Base-by-base conservation (phyloP, 2,797 vertebrate species). In the Gambelia wislizenii region DNA sequence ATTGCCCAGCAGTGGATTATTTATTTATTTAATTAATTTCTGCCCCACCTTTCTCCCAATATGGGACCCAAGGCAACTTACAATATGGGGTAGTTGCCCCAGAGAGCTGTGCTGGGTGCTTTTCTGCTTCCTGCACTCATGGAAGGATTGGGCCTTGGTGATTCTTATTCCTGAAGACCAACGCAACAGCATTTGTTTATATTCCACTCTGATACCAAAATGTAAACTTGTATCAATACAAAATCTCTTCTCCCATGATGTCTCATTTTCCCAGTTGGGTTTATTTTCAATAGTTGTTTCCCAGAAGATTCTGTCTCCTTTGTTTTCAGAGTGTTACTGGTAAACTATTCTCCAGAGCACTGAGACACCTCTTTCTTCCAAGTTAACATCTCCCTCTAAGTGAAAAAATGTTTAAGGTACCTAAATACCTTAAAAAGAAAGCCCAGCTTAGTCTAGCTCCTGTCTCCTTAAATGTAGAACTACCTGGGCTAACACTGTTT, bases 281-380 rank as follows among this genome's bases (percentile, higher is more conserved):
- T 92, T 52, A 9, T 88, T 90, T 36, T 75, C 36, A 47, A 8
- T 27, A 54, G 54, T 52, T 85, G 18, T 36, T 64, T 87, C 79
- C 67, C 39, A 87, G 67, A 61, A 81, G 67, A 74, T 81, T 59
- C 27, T 83, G 18, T 30, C 78, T 81, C 22, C 67, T 87, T 70
- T 39, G 33, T 10, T 87, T 61, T 27, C 82, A 49, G 36, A 81
- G 67, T 81, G 59, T 30, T 72, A 52, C 8, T 76, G 22, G 47
- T 47, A 33, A 12, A 61, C 33, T 36, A 79, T 47, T 87, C 18
- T 75, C 12, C 6, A 70, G n/a, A 74, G 6, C 33, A 82, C 16
- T 30, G 61, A 80, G 27, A 42, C 27, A 72, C 54, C 8, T 79
- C 47, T 80, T 87, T 69, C 49, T 59, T 72, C 64, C 16, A 36